Percentiles rank a stretch among this genome's conserved stretches.
Conservation (phyloP, 2,888 invertebrate species). For the Torymus texanus region DNA sequence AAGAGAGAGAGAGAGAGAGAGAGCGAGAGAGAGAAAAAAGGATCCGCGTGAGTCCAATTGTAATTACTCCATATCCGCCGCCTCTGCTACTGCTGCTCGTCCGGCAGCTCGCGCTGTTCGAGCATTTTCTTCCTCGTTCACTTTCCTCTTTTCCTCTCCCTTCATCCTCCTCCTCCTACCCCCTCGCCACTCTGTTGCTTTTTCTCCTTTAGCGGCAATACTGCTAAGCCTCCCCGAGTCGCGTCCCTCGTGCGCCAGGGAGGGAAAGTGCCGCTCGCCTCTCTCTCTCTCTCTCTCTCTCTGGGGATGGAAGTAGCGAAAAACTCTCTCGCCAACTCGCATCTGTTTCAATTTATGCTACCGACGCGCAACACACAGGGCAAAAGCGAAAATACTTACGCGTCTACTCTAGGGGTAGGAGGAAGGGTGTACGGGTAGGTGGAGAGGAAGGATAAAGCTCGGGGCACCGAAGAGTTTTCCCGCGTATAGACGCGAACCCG, state of each 20-base stretch:
- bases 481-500: not conserved
- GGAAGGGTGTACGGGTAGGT: slow-evolving; percentile 20
- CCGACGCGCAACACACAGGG: slow-evolving; percentile 61
- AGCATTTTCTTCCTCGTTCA: slow-evolving; percentile 52
- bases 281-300: slow-evolving; percentile 52
- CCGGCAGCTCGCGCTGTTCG: not conserved
- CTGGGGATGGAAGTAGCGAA: slow-evolving; percentile 67
- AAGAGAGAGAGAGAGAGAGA: too few relatives aligned
- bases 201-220: slow-evolving; percentile 46
- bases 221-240: slow-evolving; percentile 47
- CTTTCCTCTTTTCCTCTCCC: slow-evolving; percentile 46
- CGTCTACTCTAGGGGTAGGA: slow-evolving; percentile 32
- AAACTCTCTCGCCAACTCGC: slow-evolving; percentile 74
- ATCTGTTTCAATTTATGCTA: slow-evolving; percentile 74
- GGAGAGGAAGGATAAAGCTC: slow-evolving; percentile 51
- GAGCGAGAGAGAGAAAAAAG: not conserved
- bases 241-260: not conserved
- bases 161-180: slow-evolving; percentile 55
- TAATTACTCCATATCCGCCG: slow-evolving; percentile 31
- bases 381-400: slow-evolving; percentile 64
- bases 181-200: slow-evolving; percentile 23
- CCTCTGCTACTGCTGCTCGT: not conserved
- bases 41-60: slow-evolving; percentile 12
- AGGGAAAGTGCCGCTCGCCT: slow-evolving; percentile 35
- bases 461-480: slow-evolving; percentile 38